Evolutionary conservation across 2,888 invertebrate species (phyloP).

Genomic region (Orthosia incerta): DNA sequence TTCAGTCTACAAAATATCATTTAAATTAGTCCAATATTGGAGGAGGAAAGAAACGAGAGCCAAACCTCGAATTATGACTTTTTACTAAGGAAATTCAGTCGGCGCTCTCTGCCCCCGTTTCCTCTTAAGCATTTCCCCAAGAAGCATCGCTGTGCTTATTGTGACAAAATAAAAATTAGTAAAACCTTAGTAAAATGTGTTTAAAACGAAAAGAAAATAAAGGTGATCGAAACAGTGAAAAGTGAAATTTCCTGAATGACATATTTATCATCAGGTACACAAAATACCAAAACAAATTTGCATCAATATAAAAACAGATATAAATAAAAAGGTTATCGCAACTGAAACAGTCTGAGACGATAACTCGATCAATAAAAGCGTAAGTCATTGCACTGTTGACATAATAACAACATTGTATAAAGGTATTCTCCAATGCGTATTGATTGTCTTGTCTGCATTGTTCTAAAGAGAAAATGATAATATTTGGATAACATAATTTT

Average conservation of each 20-base stretch:
- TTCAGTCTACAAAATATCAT: no score
- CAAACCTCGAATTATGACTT: no score
- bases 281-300: not conserved
- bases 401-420: not conserved
- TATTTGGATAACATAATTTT: not conserved
- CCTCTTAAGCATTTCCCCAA: not conserved
- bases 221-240: no score
- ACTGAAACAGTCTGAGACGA: not conserved
- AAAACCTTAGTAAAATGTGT: no score
- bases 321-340: conserved; percentile 24
- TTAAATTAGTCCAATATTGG: no score
- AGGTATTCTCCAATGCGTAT: not conserved
- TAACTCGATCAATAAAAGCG: conserved; percentile 14
- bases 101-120: no score
- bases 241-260: not conserved
- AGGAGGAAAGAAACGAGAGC: no score
- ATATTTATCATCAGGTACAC: not conserved
- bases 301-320: not conserved
- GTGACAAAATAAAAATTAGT: no score
- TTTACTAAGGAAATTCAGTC: no score
- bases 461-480: not conserved
- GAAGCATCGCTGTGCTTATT: no score
- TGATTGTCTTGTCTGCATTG: not conserved
- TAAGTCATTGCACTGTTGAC: conserved; percentile 1
- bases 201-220: no score